Evolutionary conservation across 2,888 invertebrate genomes (phyloP).

Genomic region (Glyphotaelius pellucidus): DNA sequence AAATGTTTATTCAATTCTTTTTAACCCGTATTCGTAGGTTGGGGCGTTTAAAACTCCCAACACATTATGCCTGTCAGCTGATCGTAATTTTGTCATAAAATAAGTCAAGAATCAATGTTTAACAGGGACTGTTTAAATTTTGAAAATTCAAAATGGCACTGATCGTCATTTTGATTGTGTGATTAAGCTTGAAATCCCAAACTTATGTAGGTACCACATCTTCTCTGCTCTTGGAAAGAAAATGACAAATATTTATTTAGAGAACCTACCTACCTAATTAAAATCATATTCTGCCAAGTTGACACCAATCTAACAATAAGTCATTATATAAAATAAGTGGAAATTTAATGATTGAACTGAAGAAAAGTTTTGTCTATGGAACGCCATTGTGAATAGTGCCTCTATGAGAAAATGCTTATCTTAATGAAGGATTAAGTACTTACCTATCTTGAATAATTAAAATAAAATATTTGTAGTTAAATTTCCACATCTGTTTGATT

Average conservation of each 20-base stretch:
- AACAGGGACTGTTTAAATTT: background rate
- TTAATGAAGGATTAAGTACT: background rate
- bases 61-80: background rate
- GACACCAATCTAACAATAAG: slow-evolving; percentile 2
- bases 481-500: background rate
- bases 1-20: background rate
- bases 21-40: background rate
- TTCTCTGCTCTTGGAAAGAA: background rate
- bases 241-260: background rate
- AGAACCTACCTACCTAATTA: background rate
- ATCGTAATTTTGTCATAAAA: background rate
- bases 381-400: slow-evolving; percentile 27
- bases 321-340: background rate
- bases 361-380: background rate
- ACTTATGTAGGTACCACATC: background rate
- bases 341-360: background rate
- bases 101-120: background rate
- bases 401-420: slow-evolving; percentile 23
- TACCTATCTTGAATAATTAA: background rate
- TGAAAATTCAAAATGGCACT: background rate
- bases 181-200: background rate
- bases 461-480: background rate
- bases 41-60: background rate
- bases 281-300: background rate
- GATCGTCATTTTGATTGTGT: too few species aligned